phyloP scores from a whole-genome alignment of 2,888 invertebrate species.

The Anoplius nigerrimus region DNA sequence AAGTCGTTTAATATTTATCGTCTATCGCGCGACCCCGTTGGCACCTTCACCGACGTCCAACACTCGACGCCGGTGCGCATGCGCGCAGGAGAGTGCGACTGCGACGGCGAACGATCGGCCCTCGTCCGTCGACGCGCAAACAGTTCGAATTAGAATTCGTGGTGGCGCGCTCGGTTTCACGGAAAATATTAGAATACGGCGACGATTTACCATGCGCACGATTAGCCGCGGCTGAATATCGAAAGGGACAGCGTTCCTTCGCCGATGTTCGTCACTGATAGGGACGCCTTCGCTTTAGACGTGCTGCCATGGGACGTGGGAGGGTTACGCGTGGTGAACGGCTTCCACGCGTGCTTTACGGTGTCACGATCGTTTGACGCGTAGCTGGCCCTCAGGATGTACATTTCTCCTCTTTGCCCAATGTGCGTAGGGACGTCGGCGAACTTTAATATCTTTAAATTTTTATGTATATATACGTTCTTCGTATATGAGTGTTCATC shows the following conservation, averaged over 20 bases:
- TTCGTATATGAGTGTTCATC: no score
- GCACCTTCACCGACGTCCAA: slow-evolving; percentile 42
- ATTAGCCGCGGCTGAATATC: slow-evolving; percentile 51
- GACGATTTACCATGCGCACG: slow-evolving; percentile 29
- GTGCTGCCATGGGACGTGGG: no score
- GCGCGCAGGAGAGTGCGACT: not conserved
- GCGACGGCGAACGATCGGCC: no score
- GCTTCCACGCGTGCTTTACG: no score
- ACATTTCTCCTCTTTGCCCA: no score
- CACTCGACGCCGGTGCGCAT: slow-evolving; percentile 7
- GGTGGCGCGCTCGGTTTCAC: slow-evolving; percentile 57
- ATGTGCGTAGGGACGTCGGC: no score
- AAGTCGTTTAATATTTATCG: slow-evolving; percentile 73
- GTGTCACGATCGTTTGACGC: no score
- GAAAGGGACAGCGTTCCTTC: not conserved
- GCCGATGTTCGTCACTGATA: not conserved
- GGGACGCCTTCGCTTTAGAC: no score
- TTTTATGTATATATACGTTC: no score
- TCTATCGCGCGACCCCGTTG: slow-evolving; percentile 60
- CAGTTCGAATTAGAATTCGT: slow-evolving; percentile 58
- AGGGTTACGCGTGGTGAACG: no score
- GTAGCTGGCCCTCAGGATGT: no score
- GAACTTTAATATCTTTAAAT: no score
- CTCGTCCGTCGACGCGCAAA: slow-evolving; percentile 6
- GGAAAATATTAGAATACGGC: slow-evolving; percentile 72